These are phyloP conservation scores for Catonia carolina DNA, from an alignment of 2,888 invertebrate genomes.

Conservation along the genomic window DNA sequence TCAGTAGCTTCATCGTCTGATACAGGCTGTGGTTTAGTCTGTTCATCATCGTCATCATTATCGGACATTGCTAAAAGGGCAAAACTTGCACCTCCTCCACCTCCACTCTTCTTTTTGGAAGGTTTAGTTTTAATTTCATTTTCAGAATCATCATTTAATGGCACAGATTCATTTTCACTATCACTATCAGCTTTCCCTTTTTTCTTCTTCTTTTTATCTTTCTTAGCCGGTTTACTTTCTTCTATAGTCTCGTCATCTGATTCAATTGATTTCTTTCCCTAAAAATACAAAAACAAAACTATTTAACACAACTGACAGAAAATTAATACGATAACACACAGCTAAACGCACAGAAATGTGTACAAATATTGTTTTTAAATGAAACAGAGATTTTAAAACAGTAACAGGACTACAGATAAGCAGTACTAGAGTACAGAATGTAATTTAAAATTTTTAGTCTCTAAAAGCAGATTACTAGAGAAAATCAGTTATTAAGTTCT, in stretches of 20 bases:
- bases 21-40: conserved; percentile 24
- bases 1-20: conserved; percentile 38
- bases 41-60: conserved; percentile 26
- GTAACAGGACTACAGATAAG: no score
- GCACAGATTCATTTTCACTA: conserved; percentile 39
- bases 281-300: conserved; percentile 16
- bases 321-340: not conserved
- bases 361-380: no score
- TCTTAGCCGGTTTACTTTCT: conserved; percentile 14
- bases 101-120: conserved; percentile 38
- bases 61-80: conserved; percentile 33
- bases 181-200: conserved; percentile 39
- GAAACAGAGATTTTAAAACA: no score
- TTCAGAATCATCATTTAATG: conserved; percentile 38
- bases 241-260: conserved; percentile 27
- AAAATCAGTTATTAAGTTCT: no score
- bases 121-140: conserved; percentile 41
- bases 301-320: not conserved
- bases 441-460: no score
- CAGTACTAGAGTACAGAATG: no score
- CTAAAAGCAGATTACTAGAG: no score
- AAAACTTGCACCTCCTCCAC: conserved; percentile 31
- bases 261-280: conserved; percentile 20
- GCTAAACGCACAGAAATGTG: no score
- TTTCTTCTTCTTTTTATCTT: conserved; percentile 21